Percentiles rank a stretch among this genome's conserved stretches.
Evolutionary conservation across 2,113 vertebrate species (phyloP).

Genomic region (Laticauda colubrina): DNA sequence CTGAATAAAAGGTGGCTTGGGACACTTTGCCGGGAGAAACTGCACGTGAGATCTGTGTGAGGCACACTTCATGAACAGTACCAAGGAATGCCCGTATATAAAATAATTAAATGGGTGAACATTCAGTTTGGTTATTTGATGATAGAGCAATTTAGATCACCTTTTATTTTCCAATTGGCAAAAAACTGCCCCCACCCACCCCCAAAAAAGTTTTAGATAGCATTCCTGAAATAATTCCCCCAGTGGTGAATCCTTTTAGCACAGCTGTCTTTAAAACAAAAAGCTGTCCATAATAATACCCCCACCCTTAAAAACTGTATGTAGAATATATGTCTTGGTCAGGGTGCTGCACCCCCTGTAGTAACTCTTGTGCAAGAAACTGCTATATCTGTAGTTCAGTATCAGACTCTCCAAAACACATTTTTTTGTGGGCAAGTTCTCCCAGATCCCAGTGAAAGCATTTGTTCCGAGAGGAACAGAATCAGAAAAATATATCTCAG

Average conservation of each 20-base stretch:
- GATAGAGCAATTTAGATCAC: background rate
- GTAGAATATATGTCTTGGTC: background rate
- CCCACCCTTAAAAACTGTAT: background rate
- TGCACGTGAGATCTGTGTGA: background rate
- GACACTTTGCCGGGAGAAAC: background rate
- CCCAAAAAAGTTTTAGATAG: too few relatives aligned
- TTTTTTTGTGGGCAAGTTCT: background rate
- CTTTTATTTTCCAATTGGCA: background rate
- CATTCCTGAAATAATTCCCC: background rate
- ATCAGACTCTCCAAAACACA: background rate
- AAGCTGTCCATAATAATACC: background rate
- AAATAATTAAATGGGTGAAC: background rate
- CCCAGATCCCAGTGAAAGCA: background rate
- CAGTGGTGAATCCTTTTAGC: background rate
- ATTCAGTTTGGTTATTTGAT: background rate
- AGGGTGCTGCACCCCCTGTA: background rate
- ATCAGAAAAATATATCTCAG: background rate
- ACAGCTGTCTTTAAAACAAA: background rate
- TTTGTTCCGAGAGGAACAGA: background rate
- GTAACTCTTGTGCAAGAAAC: background rate
- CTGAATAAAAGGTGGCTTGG: background rate
- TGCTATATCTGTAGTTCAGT: background rate
- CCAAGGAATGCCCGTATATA: background rate
- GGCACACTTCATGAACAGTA: background rate
- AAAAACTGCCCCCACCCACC: background rate